These are phyloP conservation scores for Stictocephala bisonia DNA, from an alignment of 2,888 invertebrate species.

Conservation along the genomic window DNA sequence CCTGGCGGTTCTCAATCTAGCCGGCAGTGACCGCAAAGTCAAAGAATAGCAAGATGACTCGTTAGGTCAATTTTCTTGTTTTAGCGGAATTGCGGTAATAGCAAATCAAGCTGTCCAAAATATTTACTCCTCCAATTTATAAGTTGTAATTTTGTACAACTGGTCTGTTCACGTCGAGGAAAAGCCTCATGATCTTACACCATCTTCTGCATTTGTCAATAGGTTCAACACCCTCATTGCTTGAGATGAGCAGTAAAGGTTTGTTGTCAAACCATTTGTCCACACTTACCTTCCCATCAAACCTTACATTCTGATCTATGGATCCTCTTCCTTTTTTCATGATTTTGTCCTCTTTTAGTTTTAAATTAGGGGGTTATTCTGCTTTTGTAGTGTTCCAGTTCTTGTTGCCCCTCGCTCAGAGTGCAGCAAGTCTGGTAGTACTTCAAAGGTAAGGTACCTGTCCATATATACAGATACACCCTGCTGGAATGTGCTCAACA, in stretches of 20 bases:
- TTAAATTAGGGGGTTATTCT: conserved; percentile 51
- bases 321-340: conserved; percentile 41
- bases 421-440: conserved; percentile 40
- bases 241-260: conserved; percentile 26
- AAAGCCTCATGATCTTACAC: neutral
- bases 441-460: conserved; percentile 44
- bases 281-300: conserved; percentile 26
- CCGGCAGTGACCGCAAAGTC: conserved; percentile 6
- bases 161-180: neutral
- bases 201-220: conserved; percentile 9
- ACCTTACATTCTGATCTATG: conserved; percentile 24
- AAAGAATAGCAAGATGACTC: too few relatives aligned
- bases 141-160: conserved; percentile 25
- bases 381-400: conserved; percentile 47
- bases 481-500: conserved; percentile 44
- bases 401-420: conserved; percentile 19
- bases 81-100: neutral
- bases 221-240: neutral
- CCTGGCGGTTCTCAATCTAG: conserved; percentile 73
- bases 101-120: conserved; percentile 1
- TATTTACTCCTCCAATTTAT: conserved; percentile 15
- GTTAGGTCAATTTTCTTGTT: conserved; percentile 16
- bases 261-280: conserved; percentile 42
- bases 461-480: conserved; percentile 46
- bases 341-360: conserved; percentile 35